Percentiles rank a stretch among this genome's conserved stretches.
Conservation (phyloP, 2,797 vertebrate species). For the Cyclopterus lumpus region DNA sequence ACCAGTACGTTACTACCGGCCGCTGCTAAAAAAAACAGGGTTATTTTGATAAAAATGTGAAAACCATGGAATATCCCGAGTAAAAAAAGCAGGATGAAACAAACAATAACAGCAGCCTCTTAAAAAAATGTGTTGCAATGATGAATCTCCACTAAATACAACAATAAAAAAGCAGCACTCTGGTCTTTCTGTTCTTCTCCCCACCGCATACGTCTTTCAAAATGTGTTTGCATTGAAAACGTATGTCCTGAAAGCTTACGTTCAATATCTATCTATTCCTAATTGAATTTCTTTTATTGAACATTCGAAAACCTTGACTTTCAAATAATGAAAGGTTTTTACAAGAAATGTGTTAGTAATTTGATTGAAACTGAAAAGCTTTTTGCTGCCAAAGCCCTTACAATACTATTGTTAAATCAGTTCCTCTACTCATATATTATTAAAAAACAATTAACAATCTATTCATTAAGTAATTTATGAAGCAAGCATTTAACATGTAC, state of each 20-base stretch:
- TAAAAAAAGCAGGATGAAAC: too few relatives aligned
- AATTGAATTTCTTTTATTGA: background rate
- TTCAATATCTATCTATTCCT: too few relatives aligned
- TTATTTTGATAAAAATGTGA: too few relatives aligned
- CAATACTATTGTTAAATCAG: too few relatives aligned
- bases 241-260: background rate
- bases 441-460: too few relatives aligned
- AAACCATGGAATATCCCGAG: too few relatives aligned
- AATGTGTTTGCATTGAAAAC: background rate
- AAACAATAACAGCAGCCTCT: too few relatives aligned
- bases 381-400: too few relatives aligned
- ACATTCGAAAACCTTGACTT: background rate
- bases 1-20: too few relatives aligned
- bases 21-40: too few relatives aligned
- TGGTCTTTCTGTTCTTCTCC: background rate
- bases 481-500: background rate
- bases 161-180: slow-evolving; percentile 5
- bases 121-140: background rate
- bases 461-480: background rate
- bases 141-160: background rate
- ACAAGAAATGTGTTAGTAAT: background rate
- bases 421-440: too few relatives aligned
- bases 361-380: too few relatives aligned
- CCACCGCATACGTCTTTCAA: background rate
- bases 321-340: background rate